Evolutionary conservation across 1,140 invertebrate species (phyloP), one percentile per base, ranked within the genome.

Genomic region (Aphis craccivora): DNA sequence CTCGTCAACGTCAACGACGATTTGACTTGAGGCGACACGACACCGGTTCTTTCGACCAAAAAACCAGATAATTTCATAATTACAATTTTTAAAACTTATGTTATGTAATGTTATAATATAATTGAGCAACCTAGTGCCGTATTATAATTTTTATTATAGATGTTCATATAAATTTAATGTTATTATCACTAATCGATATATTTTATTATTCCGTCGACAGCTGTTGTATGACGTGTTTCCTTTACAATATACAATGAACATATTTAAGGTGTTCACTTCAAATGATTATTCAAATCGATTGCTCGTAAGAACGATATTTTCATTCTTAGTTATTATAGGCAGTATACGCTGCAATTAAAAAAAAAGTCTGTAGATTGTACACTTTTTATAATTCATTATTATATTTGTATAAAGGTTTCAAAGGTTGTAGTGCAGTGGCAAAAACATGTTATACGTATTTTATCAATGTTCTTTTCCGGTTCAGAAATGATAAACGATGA

Each of bases 401-500:
- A 53, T 76, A 18, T n/a, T n/a, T 5, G n/a, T 76, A n/a, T 76
- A n/a, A 11, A 76, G n/a, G 18, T n/a, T 76, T 76, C 60, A 76
- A 76, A 76, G 60, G 60, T 76, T 76, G n/a, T n/a, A 2, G 14
- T 76, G n/a, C n/a, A 23, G 30, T 76, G n/a, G 60, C 14, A 76
- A n/a, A 76, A 76, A 76, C 30, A 76, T 76, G 5, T 18, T 35
- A n/a, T n/a, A 76, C 30, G 60, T n/a, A 76, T 76, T n/a, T 14
- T n/a, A 76, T 76, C 60, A 76, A 86, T 86, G 30, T 86, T 86
- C 25, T 45, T 86, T 86, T 86, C 43, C 40, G 84, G 84, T 86
- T 14, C 84, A 86, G 3, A 43, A 35, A 83, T 83, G 40, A 45
- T 30, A 86, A 45, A 86, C 84, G 23, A 25, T 2, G 40, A 37